A percentile compares a stretch with the other conserved stretches of the same genome.
These are phyloP conservation scores for Microtus ochrogaster DNA, from an alignment of 2,113 vertebrate genomes.

Conservation along the genomic window DNA sequence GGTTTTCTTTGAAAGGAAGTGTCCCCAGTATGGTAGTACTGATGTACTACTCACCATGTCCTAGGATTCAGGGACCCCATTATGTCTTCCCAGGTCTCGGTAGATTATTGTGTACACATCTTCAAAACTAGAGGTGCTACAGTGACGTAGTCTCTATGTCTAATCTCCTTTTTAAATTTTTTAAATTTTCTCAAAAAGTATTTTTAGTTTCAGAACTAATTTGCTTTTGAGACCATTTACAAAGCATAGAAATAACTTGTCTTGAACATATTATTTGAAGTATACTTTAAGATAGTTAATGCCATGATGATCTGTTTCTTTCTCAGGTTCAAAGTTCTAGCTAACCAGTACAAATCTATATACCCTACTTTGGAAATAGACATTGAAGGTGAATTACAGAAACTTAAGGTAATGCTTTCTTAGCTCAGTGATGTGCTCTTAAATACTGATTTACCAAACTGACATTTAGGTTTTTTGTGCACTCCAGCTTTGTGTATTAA, in stretches of 20 bases:
- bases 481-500: slow-evolving; percentile 35
- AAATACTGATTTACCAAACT: slow-evolving; percentile 36
- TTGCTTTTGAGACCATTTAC: slow-evolving; percentile 6
- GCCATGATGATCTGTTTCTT: slow-evolving; percentile 62
- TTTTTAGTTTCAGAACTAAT: slow-evolving; percentile 23
- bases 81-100: background rate
- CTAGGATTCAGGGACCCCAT: background rate
- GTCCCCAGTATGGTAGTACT: background rate
- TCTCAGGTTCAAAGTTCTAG: slow-evolving; percentile 95
- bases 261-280: background rate
- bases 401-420: slow-evolving; percentile 91
- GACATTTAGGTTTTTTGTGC: slow-evolving; percentile 8
- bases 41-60: background rate
- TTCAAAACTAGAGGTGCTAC: background rate
- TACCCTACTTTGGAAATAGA: slow-evolving; percentile 96
- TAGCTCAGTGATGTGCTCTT: slow-evolving; percentile 13
- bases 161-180: background rate
- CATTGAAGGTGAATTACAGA: slow-evolving; percentile 94
- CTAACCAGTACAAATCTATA: slow-evolving; percentile 96
- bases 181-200: slow-evolving; percentile 42
- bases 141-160: background rate
- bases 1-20: background rate
- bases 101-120: background rate
- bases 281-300: slow-evolving; percentile 37
- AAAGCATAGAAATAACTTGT: slow-evolving; percentile 18